Evolutionary conservation across 2,797 vertebrate genomes (phyloP), one percentile per base, ranked within the genome.

Genomic region (Falco concolor): DNA sequence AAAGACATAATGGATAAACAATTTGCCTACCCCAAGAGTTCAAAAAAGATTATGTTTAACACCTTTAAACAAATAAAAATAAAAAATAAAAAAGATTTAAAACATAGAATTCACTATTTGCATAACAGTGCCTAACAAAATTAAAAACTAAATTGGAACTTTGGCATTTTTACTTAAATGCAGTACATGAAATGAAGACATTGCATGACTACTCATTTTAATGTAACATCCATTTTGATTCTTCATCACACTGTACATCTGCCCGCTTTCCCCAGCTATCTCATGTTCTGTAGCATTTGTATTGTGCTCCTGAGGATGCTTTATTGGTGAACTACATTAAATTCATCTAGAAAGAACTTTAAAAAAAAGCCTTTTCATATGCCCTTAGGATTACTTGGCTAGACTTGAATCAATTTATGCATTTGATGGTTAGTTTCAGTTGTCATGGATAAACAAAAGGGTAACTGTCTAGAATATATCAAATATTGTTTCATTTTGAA

Each of bases 381-480:
- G 95, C 95, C 97, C 96, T 97, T 97, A 98, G 97, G 96, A 98
- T 97, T 97, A 95, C 96, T 98, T 98, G 97, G 97, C 96, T 94
- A 97, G 93, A 97, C 89, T 97, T 97, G 96, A 97, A 98, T 97
- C 97, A 97, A 88, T 97, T 97, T 97, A 97, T 97, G 96, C 97
- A 97, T 97, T 96, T 97, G 97, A 98, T 97, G 96, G 95, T 97
- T 98, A 98, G 95, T 97, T 98, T 98, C 96, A 97, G 94, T 98
- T 98, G 96, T 98, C 97, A 96, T 97, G 95, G 96, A 97, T 98
- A 98, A 98, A 98, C 97, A 97, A 98, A 98, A 96, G 95, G 93
- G 90, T 98, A 97, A 97, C 97, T 98, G 97, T 98, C 97, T 97
- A 98, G 96, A 97, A 96, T 98, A 97, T 97, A 97, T 97, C 96